phyloP scores from a whole-genome alignment of 2,888 invertebrate species.

The Noctua fimbriata region DNA sequence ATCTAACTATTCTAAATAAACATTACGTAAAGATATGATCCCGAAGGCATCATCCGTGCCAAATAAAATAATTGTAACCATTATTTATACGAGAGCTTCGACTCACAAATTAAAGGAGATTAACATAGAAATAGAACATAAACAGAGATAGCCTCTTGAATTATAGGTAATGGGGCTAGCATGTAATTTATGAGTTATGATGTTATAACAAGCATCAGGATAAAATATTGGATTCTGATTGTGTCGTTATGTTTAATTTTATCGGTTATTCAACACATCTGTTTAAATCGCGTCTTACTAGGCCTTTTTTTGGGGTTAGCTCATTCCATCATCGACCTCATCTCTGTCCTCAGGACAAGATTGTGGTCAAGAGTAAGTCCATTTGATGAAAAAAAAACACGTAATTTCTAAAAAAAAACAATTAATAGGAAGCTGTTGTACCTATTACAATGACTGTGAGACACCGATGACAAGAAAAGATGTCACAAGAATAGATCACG shows the following conservation, averaged over 20 bases:
- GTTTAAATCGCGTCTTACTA: too few relatives aligned
- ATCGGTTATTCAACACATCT: neutral
- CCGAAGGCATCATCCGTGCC: constrained; percentile 56
- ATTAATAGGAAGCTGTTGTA: neutral
- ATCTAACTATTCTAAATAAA: constrained; percentile 19
- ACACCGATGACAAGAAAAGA: constrained; percentile 11
- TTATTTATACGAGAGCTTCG: constrained; percentile 54
- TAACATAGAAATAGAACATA: constrained; percentile 40
- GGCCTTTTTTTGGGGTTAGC: too few relatives aligned
- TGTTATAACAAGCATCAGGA: constrained; percentile 1
- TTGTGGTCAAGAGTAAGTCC: too few relatives aligned
- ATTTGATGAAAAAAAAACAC: too few relatives aligned
- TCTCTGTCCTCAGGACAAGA: too few relatives aligned
- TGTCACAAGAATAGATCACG: constrained; percentile 23
- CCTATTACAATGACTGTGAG: neutral
- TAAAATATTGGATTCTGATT: constrained; percentile 10
- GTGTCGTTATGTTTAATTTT: constrained; percentile 6
- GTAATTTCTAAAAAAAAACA: neutral
- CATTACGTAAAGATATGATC: constrained; percentile 23
- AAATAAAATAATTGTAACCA: constrained; percentile 67
- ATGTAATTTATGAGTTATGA: constrained; percentile 34
- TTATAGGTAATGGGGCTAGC: constrained; percentile 28
- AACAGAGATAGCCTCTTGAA: constrained; percentile 45
- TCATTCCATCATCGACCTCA: too few relatives aligned
- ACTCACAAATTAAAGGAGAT: constrained; percentile 49